Evolutionary conservation across 2,113 vertebrate genomes (phyloP).

Genomic region (Porphyrio hochstetteri): DNA sequence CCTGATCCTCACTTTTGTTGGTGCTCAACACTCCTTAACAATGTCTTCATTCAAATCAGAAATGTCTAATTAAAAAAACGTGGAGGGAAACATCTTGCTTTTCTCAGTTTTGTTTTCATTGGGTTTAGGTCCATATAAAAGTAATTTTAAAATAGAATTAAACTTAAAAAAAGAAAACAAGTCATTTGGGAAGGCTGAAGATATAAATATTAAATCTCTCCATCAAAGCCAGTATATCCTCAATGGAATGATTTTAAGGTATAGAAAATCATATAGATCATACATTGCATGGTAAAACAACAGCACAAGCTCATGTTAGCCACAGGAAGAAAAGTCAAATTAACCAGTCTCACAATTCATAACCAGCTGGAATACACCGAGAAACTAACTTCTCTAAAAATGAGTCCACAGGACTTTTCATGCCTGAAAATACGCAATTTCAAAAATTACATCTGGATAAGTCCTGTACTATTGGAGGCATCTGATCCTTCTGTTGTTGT

Average conservation of each 20-base stretch:
- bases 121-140: neutral
- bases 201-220: neutral
- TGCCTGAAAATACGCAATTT: constrained; percentile 34
- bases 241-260: neutral
- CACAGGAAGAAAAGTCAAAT: neutral
- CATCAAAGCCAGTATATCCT: neutral
- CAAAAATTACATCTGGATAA: neutral
- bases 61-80: neutral
- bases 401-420: neutral
- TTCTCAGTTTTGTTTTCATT: neutral
- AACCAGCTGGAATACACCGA: constrained; percentile 34
- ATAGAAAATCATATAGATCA: neutral
- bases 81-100: neutral
- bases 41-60: neutral
- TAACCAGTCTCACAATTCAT: constrained; percentile 32
- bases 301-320: neutral
- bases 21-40: neutral
- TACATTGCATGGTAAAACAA: neutral
- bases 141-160: neutral
- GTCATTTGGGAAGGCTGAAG: neutral
- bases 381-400: constrained; percentile 46
- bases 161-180: neutral
- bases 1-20: neutral
- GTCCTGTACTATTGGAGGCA: neutral
- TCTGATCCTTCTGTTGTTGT: neutral